Base-by-base conservation (phyloP, 2,797 vertebrate genomes). In the Onychomys arenicola region DNA sequence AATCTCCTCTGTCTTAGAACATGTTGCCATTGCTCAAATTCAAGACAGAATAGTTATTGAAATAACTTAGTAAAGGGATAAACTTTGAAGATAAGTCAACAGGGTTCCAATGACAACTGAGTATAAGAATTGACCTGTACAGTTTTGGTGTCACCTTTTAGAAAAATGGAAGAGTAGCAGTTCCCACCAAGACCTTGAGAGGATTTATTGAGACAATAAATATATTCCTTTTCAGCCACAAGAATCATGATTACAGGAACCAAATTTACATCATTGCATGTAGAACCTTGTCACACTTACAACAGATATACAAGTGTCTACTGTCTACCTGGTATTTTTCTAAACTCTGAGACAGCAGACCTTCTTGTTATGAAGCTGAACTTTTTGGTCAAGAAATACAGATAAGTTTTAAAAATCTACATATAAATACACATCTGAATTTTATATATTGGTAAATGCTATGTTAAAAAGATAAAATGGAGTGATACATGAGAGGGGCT, bases 371-470 rank as follows among this genome's bases (percentile, higher is more conserved):
- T 16, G 14, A 61, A 86, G 14, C 23, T 94, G 10, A 71, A 0
- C 37, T 59, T 81, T 85, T 91, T 87, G 10, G 13, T 75, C 37
- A 91, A 93, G 82, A 14, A 89, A 88, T 9, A 67, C 7, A 94
- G 27, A 59, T 25, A 78, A 93, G 21, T 59, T 57, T 19, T 69
- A 87, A 71, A 80, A 71, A 90, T 32, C 3, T 21, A 55, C 2
- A 80, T 89, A 85, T 57, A 67, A 63, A 93, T 63, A 52, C 6
- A 90, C 12, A 37, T 57, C 49, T 86, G 34, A 84, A 61, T 82
- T 81, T 40, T 2, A 81, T 23, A 61, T 55, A 49, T 69, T 75
- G 11, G 80, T 90, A 65, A 84, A 77, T 57, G 21, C 69, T 73
- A 71, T n/a, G 9, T 57, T 81, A n/a, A 88, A 89, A 90, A n/a